Percentiles rank a stretch among this genome's conserved stretches.
These are phyloP conservation scores for Campopleginae sp. DNA, from an alignment of 2,888 invertebrate genomes.

Conservation along the genomic window DNA sequence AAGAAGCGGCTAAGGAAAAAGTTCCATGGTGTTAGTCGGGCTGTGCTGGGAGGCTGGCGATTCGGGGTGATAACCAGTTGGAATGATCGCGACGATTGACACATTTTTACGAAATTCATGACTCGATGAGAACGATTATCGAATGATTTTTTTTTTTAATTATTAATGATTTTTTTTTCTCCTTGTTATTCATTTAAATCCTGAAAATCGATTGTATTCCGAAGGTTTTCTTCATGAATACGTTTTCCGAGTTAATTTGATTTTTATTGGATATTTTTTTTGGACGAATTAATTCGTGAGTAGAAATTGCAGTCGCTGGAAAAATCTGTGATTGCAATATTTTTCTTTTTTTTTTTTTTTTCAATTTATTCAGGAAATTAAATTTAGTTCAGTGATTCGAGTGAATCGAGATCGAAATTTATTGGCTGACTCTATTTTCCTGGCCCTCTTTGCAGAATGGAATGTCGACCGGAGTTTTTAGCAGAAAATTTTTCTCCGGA, in stretches of 20 bases:
- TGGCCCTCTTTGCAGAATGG: background rate
- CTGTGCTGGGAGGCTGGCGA: slow-evolving; percentile 73
- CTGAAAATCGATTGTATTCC: background rate
- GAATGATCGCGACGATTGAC: slow-evolving; percentile 41
- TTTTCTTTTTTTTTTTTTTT: background rate
- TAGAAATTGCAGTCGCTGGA: background rate
- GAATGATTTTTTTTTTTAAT: background rate
- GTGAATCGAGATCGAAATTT: background rate
- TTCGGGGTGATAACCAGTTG: slow-evolving; percentile 63
- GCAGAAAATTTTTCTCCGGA: background rate
- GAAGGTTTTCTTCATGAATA: background rate
- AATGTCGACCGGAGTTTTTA: background rate
- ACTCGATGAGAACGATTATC: background rate
- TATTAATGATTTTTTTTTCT: background rate
- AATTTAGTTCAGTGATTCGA: background rate
- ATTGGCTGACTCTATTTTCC: background rate
- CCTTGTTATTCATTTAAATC: background rate
- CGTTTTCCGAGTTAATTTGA: background rate
- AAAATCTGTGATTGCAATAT: background rate
- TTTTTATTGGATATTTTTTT: background rate
- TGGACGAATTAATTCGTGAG: background rate
- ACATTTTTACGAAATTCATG: slow-evolving; percentile 16
- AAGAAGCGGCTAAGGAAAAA: slow-evolving; percentile 64
- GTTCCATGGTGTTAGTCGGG: slow-evolving; percentile 64
- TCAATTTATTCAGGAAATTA: background rate